Conservation (phyloP, 1,140 invertebrate species). For the Hermetia illucens region DNA sequence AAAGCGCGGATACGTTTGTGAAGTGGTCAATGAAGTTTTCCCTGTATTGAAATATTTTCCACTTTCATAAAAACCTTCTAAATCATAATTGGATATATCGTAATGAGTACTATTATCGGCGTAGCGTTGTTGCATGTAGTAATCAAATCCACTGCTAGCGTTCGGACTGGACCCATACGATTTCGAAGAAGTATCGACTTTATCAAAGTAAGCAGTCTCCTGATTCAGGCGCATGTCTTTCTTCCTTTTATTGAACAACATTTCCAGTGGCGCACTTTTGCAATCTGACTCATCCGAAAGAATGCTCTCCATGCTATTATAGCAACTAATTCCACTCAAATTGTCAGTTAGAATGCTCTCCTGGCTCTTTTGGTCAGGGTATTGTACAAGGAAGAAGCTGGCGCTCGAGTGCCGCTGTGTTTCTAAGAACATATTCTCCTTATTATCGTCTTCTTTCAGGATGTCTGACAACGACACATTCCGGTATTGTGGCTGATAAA, state of each 20-base stretch:
- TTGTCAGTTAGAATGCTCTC: constrained; percentile 63
- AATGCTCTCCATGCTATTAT: constrained; percentile 63
- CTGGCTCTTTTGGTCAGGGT: constrained; percentile 41
- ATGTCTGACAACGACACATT: constrained; percentile 29
- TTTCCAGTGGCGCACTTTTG: constrained; percentile 58
- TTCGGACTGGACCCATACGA: constrained; percentile 45
- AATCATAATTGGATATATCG: constrained; percentile 24
- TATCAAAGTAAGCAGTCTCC: not conserved
- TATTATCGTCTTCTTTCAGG: constrained; percentile 15
- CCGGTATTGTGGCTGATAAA: constrained; percentile 21
- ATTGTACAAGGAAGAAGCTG: constrained; percentile 47
- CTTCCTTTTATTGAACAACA: constrained; percentile 39
- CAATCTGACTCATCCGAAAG: constrained; percentile 65
- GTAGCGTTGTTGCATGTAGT: constrained; percentile 23
- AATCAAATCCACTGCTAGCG: constrained; percentile 28
- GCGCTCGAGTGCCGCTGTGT: constrained; percentile 42
- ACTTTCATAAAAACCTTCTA: constrained; percentile 11
- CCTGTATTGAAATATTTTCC: constrained; percentile 1
- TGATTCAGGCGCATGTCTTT: not conserved
- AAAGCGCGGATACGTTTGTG: constrained; percentile 22
- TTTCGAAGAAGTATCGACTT: constrained; percentile 33
- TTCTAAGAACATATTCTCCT: constrained; percentile 25
- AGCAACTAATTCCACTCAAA: constrained; percentile 36
- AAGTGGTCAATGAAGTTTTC: constrained; percentile 15
- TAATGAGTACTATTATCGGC: constrained; percentile 15